A percentile compares a stretch with the other conserved stretches of the same genome.
Evolutionary conservation across 2,888 invertebrate species (phyloP).

Genomic region (Hirtodrosophila duncani): DNA sequence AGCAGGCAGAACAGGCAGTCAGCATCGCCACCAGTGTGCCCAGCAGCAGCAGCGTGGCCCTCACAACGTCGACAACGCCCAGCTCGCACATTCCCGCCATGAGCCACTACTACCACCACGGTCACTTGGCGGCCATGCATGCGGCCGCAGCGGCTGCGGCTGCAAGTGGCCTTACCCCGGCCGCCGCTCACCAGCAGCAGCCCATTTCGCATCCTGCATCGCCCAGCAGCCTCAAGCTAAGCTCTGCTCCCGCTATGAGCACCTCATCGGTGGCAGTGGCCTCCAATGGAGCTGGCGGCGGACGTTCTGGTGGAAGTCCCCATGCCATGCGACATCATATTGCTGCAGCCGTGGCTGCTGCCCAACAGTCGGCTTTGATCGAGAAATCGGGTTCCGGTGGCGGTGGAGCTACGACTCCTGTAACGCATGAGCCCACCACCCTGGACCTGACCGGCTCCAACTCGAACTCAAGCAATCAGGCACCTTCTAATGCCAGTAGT

Average conservation of each 20-base stretch:
- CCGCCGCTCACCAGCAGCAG: constrained; percentile 71
- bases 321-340: constrained; percentile 72
- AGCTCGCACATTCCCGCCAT: constrained; percentile 75
- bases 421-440: constrained; percentile 73
- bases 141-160: constrained; percentile 61
- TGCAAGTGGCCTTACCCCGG: constrained; percentile 63
- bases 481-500: constrained; percentile 68
- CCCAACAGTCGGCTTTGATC: constrained; percentile 49
- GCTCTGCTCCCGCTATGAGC: no score
- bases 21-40: constrained; percentile 23
- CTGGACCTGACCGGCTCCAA: constrained; percentile 77
- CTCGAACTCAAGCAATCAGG: constrained; percentile 76
- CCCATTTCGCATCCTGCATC: constrained; percentile 54
- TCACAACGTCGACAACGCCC: constrained; percentile 55
- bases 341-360: constrained; percentile 53
- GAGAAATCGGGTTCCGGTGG: constrained; percentile 47
- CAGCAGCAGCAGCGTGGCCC: constrained; percentile 52
- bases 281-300: constrained; percentile 63
- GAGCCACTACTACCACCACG: constrained; percentile 74
- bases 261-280: constrained; percentile 34
- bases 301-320: constrained; percentile 72
- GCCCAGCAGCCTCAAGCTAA: constrained; percentile 66
- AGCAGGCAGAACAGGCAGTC: constrained; percentile 42
- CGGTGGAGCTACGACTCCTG: constrained; percentile 25
- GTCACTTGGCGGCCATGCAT: constrained; percentile 73